Base-by-base conservation (phyloP, 2,888 invertebrate genomes). In the Oxycera nigricornis region DNA sequence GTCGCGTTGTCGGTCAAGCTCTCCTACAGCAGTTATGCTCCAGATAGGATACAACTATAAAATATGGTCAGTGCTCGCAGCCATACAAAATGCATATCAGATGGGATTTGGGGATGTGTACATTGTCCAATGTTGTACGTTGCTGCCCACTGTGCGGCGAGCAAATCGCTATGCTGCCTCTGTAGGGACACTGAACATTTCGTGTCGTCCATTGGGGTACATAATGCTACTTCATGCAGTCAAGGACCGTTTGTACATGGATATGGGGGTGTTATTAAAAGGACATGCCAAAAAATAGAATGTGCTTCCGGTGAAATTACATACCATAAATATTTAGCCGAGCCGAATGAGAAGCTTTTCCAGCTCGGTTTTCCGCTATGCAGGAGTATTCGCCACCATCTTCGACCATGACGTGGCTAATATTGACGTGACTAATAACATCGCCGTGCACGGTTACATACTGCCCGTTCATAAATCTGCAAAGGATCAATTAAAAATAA, bases 371-470 rank as follows among this genome's bases (percentile, higher is more conserved):
- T 82, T 90, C 90, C 0, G 92, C 93, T 3, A 88, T 89, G 82
- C 94, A 94, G 57, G 90, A 88, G 85, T 93, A 94, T 83, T 92
- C 91, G 24, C 94, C 94, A 20, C 94, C 93, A 81, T 94, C 93
- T 84, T 92, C 91, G 65, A 92, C 91, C 88, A 89, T 90, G 79
- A 92, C 92, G 82, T 91, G 90, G 82, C 90, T 91, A 81, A 94
- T 92, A 86, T 94, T 94, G 79, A 94, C 92, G 86, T 92, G 92
- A 83, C 93, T 92, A 83, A 93, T 91, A 79, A 94, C 92, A 85
- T 93, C 93, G 73, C 93, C 93, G 80, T 92, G 91, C 57, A 91
- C 89, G 75, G 89, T 92, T 80, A 91, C 91, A 84, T 92, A 92
- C 83, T 92, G 92, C 50, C 92, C 92, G 82, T 92, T 91, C 83